phyloP scores from a whole-genome alignment of 2,888 invertebrate genomes.

The Lamellibrachia satsuma region DNA sequence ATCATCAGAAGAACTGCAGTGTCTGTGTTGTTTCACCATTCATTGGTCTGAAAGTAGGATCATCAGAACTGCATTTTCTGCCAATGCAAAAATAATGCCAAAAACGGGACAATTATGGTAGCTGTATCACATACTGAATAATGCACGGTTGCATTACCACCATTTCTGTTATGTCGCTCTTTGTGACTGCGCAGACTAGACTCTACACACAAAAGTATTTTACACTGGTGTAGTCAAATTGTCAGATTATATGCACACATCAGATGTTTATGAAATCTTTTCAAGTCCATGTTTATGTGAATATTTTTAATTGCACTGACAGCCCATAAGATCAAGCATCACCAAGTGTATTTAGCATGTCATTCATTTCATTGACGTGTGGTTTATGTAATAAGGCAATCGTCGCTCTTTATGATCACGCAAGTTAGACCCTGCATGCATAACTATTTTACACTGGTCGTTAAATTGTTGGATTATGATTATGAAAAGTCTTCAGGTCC shows the following conservation, averaged over 20 bases:
- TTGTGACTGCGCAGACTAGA: too few relatives aligned
- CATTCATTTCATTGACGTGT: too few relatives aligned
- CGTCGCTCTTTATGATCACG: too few relatives aligned
- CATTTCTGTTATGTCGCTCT: background rate
- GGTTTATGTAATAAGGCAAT: too few relatives aligned
- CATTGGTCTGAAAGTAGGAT: background rate
- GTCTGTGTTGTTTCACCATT: background rate
- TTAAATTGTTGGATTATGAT: too few relatives aligned
- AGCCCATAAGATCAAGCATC: background rate
- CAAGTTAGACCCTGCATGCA: too few relatives aligned
- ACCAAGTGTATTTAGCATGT: too few relatives aligned
- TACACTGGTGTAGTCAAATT: too few relatives aligned
- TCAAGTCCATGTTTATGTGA: background rate
- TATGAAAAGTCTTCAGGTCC: background rate
- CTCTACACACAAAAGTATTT: too few relatives aligned
- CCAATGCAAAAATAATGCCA: background rate
- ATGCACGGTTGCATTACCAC: background rate
- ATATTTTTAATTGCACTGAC: background rate
- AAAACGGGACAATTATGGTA: background rate
- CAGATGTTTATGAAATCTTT: background rate
- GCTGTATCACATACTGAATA: background rate
- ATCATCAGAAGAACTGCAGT: background rate
- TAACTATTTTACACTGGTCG: too few relatives aligned
- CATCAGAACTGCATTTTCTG: background rate
- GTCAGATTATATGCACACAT: too few relatives aligned